These are phyloP conservation scores for Trissoscelio sp. DNA, from an alignment of 2,888 invertebrate genomes.

Conservation along the genomic window DNA sequence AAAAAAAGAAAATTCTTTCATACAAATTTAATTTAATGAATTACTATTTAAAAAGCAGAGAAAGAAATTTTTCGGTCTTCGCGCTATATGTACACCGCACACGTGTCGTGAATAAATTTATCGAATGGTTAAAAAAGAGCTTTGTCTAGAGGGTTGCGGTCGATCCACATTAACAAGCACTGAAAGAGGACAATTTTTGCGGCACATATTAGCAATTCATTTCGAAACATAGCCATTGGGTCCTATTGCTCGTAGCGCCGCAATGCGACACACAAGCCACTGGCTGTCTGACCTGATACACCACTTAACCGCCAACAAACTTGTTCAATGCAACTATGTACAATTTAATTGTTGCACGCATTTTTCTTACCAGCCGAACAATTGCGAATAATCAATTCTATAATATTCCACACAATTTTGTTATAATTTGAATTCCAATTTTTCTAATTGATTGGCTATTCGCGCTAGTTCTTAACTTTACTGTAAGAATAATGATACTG, in stretches of 20 bases:
- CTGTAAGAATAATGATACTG: no score
- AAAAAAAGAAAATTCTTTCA: no score
- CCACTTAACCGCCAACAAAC: slow-evolving; percentile 71
- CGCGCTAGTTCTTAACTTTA: no score
- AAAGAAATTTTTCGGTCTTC: no score
- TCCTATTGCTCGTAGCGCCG: slow-evolving; percentile 78
- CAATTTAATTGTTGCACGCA: slow-evolving; percentile 66
- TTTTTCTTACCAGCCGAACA: slow-evolving; percentile 22
- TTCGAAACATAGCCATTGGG: slow-evolving; percentile 71
- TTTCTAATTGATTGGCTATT: no score
- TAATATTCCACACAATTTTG: no score
- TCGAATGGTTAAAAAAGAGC: slow-evolving; percentile 2
- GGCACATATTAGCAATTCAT: slow-evolving; percentile 52
- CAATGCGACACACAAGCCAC: slow-evolving; percentile 81
- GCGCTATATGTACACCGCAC: no score
- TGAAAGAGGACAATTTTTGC: slow-evolving; percentile 50
- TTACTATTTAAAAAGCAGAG: no score
- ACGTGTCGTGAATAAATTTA: background rate
- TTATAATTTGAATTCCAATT: no score
- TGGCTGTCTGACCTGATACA: slow-evolving; percentile 72
- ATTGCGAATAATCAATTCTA: slow-evolving; percentile 11
- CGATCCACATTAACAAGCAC: slow-evolving; percentile 37
- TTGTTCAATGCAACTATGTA: slow-evolving; percentile 54
- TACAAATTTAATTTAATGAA: no score
- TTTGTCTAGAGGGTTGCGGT: slow-evolving; percentile 17